These are phyloP conservation scores for Tor tambroides DNA, from an alignment of 2,113 vertebrate species.

Conservation along the genomic window DNA sequence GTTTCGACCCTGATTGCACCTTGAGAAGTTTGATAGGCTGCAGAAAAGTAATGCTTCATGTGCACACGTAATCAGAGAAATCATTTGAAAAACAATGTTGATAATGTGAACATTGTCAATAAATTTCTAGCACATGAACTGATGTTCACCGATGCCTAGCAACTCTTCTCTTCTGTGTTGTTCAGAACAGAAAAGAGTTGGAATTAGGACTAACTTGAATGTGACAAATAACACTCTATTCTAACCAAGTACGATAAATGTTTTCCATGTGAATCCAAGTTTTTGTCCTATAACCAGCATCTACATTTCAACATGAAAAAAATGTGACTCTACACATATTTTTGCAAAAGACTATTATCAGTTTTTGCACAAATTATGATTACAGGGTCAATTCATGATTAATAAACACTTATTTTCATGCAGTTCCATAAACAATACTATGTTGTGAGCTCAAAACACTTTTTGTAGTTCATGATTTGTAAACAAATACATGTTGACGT, in stretches of 20 bases:
- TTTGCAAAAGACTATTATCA: neutral
- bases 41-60: constrained; percentile 48
- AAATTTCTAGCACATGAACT: neutral
- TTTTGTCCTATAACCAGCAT: neutral
- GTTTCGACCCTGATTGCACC: constrained; percentile 61
- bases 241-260: neutral
- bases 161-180: neutral
- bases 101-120: neutral
- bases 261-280: neutral
- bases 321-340: neutral
- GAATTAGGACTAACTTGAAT: neutral
- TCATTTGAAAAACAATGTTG: constrained; percentile 4
- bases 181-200: neutral
- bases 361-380: neutral
- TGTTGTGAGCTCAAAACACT: neutral
- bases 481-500: neutral
- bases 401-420: neutral
- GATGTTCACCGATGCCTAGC: neutral
- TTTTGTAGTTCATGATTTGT: neutral
- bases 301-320: neutral
- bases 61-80: constrained; percentile 30
- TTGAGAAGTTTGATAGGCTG: constrained; percentile 57
- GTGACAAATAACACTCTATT: neutral
- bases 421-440: neutral
- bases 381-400: neutral